These are phyloP conservation scores for Mormyrus iriodes DNA, from an alignment of 2,113 vertebrate genomes.

Conservation along the genomic window DNA sequence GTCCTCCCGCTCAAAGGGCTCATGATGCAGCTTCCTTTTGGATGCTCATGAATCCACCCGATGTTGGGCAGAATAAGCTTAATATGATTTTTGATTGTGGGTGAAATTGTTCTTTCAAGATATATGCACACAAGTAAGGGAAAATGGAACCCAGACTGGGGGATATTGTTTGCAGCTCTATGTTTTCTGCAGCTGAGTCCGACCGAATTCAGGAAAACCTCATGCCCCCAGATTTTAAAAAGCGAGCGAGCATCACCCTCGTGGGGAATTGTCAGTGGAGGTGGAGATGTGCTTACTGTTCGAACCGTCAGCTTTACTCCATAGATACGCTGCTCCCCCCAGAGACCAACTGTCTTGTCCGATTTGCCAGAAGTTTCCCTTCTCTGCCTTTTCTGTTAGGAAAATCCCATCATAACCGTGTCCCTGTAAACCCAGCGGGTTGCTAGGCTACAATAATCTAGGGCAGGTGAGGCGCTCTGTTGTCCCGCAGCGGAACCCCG, in stretches of 20 bases:
- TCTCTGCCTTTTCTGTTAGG: not conserved
- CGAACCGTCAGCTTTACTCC: not conserved
- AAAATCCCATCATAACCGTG: not conserved
- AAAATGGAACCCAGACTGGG: not conserved
- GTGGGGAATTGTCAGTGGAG: not conserved
- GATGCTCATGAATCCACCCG: not conserved
- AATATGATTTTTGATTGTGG: not conserved
- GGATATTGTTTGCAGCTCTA: not conserved
- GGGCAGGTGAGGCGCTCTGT: not conserved
- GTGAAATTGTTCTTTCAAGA: not conserved
- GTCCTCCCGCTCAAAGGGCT: not conserved
- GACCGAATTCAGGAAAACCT: not conserved
- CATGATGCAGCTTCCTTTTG: not conserved
- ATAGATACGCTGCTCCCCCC: not conserved
- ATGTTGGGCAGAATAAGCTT: not conserved
- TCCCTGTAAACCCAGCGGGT: not conserved
- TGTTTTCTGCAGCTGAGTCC: not conserved
- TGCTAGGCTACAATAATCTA: constrained; percentile 8
- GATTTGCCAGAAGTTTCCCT: not conserved
- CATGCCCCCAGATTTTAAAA: not conserved
- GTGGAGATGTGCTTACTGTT: not conserved
- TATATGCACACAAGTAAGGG: not conserved
- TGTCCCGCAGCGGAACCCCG: not conserved
- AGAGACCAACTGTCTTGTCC: not conserved
- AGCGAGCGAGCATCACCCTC: not conserved